Evolutionary conservation across 1,140 invertebrate genomes (phyloP).

Genomic region (Saxidomus purpurata): DNA sequence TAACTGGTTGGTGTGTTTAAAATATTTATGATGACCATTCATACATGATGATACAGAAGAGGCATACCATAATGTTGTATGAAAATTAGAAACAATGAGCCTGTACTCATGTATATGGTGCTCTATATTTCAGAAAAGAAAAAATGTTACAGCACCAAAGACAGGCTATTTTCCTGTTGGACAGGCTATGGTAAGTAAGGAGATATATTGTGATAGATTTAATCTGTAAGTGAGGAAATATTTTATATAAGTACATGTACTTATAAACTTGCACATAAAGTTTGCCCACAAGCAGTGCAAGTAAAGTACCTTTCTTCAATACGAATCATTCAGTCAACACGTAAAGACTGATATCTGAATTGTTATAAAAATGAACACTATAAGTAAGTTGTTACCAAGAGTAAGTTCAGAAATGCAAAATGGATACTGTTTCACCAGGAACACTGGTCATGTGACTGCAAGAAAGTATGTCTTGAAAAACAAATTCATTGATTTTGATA

Average conservation of each 20-base stretch:
- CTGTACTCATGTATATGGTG: background rate
- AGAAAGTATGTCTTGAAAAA: background rate
- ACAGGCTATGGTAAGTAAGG: background rate
- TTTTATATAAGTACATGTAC: no score
- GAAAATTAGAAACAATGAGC: background rate
- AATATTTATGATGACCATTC: no score
- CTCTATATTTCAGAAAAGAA: background rate
- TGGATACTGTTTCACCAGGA: background rate
- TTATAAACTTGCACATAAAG: no score
- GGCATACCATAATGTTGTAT: background rate
- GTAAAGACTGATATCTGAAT: no score
- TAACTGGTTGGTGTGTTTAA: background rate
- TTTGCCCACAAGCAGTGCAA: no score
- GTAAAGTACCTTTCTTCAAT: no score
- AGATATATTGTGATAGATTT: background rate
- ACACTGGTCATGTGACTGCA: background rate
- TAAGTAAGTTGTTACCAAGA: no score
- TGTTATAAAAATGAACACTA: no score
- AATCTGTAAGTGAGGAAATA: background rate
- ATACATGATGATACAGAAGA: background rate
- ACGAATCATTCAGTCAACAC: background rate
- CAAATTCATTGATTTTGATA: background rate
- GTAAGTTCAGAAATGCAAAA: background rate
- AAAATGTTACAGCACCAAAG: background rate
- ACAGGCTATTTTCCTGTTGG: background rate